Evolutionary conservation across 2,797 vertebrate species (phyloP).

Genomic region (Hemibagrus guttatus): DNA sequence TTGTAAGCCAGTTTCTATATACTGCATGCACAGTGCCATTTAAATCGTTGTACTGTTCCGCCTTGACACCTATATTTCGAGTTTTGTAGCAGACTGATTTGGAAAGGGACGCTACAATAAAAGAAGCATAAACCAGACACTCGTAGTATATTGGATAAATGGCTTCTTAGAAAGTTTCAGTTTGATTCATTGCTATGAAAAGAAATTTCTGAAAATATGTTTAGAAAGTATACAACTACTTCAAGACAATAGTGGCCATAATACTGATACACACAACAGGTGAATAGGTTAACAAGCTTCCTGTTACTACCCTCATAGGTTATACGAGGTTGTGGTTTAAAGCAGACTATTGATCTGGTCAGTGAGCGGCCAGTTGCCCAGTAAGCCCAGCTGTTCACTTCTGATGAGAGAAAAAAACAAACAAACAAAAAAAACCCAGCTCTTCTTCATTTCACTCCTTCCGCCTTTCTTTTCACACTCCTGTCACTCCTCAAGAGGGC

Average conservation of each 20-base stretch:
- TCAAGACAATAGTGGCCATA: too few species aligned
- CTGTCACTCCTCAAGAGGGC: slow-evolving; percentile 13
- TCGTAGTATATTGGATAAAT: neutral
- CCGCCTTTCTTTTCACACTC: slow-evolving; percentile 56
- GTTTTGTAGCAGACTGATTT: neutral
- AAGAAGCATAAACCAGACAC: neutral
- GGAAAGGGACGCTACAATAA: neutral
- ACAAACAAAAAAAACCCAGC: neutral
- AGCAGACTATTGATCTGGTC: slow-evolving; percentile 66
- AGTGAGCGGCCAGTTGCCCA: slow-evolving; percentile 7
- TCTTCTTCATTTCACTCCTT: slow-evolving; percentile 51
- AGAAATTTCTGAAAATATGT: neutral
- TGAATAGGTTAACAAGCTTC: neutral
- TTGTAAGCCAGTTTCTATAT: neutral
- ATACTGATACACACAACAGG: neutral
- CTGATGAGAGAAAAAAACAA: slow-evolving; percentile 6
- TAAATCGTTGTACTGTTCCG: neutral
- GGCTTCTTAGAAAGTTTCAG: neutral
- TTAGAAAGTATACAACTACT: neutral
- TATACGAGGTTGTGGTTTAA: slow-evolving; percentile 50
- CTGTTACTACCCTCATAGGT: neutral
- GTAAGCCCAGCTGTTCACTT: slow-evolving; percentile 62
- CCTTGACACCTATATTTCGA: neutral
- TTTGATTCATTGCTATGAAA: neutral
- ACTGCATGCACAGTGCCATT: neutral